Percentiles rank a stretch among this genome's conserved stretches.
These are phyloP conservation scores for Galeopsomyia nigrocyanea DNA, from an alignment of 2,888 invertebrate genomes.

Conservation along the genomic window DNA sequence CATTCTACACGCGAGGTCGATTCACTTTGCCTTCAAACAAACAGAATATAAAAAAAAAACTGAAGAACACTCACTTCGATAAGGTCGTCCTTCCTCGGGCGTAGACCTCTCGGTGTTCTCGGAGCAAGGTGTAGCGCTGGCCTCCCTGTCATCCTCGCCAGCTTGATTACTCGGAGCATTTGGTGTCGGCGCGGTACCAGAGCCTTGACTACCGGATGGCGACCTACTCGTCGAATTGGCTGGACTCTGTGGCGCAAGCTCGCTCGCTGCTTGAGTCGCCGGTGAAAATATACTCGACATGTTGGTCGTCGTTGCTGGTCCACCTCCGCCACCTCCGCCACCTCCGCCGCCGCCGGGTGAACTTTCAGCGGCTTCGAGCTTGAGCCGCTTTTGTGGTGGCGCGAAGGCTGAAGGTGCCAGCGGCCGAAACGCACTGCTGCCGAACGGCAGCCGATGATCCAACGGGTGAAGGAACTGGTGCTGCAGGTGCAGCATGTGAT, in stretches of 20 bases:
- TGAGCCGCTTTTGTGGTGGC: slow-evolving; percentile 75
- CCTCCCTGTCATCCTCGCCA: slow-evolving; percentile 65
- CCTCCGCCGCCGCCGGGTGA: not conserved
- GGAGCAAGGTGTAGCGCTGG: slow-evolving; percentile 69
- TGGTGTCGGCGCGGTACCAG: too few relatives aligned
- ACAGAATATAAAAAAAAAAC: not conserved
- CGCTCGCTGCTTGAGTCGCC: slow-evolving; percentile 54
- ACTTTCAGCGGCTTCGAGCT: slow-evolving; percentile 61
- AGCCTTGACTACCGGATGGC: slow-evolving; percentile 53
- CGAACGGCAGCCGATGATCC: slow-evolving; percentile 74
- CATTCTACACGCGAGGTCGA: too few relatives aligned
- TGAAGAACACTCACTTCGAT: slow-evolving; percentile 65
- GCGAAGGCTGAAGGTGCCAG: slow-evolving; percentile 77
- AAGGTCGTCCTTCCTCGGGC: slow-evolving; percentile 69
- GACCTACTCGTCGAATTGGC: slow-evolving; percentile 66
- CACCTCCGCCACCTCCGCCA: not conserved
- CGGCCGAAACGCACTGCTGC: slow-evolving; percentile 74
- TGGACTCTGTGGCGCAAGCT: slow-evolving; percentile 57
- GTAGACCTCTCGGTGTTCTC: slow-evolving; percentile 70
- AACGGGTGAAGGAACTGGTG: slow-evolving; percentile 81
- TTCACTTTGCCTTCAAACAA: not conserved
- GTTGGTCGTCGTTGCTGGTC: slow-evolving; percentile 60
- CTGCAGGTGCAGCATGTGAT: slow-evolving; percentile 79
- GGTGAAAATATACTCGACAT: slow-evolving; percentile 68
- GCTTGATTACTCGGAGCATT: not conserved